Conservation (phyloP, 2,113 vertebrate genomes). For the Chaenogobius annularis region DNA sequence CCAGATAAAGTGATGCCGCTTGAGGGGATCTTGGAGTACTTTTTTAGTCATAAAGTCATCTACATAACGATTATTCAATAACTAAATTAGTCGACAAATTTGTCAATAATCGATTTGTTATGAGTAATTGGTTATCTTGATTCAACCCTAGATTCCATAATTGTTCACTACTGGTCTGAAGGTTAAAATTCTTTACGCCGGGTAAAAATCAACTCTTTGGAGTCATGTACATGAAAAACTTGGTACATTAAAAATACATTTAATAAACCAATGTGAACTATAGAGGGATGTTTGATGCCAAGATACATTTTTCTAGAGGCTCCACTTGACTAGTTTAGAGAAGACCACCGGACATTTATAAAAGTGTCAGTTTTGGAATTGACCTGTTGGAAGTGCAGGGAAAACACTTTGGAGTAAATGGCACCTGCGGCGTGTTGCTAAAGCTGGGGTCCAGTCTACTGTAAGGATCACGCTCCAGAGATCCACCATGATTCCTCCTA, state of each 20-base stretch:
- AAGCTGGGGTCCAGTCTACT: constrained; percentile 3
- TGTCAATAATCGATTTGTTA: too few species aligned
- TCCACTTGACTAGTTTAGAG: not conserved
- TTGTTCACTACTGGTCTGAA: too few species aligned
- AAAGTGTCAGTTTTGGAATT: not conserved
- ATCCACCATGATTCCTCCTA: constrained; percentile 50
- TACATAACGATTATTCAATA: too few species aligned
- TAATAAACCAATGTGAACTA: too few species aligned
- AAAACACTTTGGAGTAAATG: not conserved
- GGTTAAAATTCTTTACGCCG: not conserved
- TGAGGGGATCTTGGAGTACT: too few species aligned
- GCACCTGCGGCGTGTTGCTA: not conserved
- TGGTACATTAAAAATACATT: too few species aligned
- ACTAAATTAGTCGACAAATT: too few species aligned
- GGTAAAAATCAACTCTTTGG: not conserved
- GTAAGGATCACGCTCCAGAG: constrained; percentile 6
- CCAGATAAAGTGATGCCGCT: too few species aligned
- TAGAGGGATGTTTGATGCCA: not conserved
- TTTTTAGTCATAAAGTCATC: too few species aligned
- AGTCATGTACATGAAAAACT: not conserved
- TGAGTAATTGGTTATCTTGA: too few species aligned
- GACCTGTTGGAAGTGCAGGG: not conserved
- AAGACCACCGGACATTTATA: not conserved
- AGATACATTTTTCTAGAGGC: not conserved
- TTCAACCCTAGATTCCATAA: too few species aligned